Base-by-base conservation (phyloP, 2,113 vertebrate genomes). In the Rhabdomys dilectus region DNA sequence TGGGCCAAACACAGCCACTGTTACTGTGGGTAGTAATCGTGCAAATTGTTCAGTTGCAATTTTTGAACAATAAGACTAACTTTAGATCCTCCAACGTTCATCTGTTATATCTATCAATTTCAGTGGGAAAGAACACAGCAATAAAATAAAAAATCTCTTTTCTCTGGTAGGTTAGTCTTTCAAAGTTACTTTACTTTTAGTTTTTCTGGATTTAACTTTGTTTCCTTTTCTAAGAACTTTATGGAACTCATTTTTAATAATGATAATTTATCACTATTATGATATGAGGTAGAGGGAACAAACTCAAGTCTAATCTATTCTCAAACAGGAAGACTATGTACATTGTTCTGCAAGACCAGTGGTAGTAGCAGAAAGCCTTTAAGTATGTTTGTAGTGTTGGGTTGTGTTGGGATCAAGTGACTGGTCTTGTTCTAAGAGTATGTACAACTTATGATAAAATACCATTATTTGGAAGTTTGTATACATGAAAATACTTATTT, bases 221-320 rank as follows among this genome's bases (percentile, higher is more conserved):
- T 56, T 31, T 72, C 56, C 7, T 7, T 76, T 92, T 76, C 22
- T 58, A 34, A 89, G 7, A 87, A 3, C 12, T 89, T 91, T 48
- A 90, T 19, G 56, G 2, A 90, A 73, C 62, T 88, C 16, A 17
- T 68, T 91, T 26, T 78, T 62, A 58, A 89, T 60, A 73, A 68
- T 78, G n/a, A 34, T 13, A 91, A 48, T 80, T 10, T 88, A 78
- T 96, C 26, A 62, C 0, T 95, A 13, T 64, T 92, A 62, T 93
- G 12, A 12, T 87, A 21, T 24, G 1, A 75, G 7, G 13, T 45
- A 34, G 17, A 26, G 84, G 3, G n/a, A 60, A 53, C 58, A 84
- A 88, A 81, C 0, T 58, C 22, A 1, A 45, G 24, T 68, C 5
- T 92, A 31, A 85, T 82, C 17, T 56, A 78, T 88, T 95, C 29